Percentiles rank a stretch among this genome's conserved stretches.
These are phyloP conservation scores for Brachirus orientalis DNA, from an alignment of 2,113 vertebrate genomes.

Conservation along the genomic window DNA sequence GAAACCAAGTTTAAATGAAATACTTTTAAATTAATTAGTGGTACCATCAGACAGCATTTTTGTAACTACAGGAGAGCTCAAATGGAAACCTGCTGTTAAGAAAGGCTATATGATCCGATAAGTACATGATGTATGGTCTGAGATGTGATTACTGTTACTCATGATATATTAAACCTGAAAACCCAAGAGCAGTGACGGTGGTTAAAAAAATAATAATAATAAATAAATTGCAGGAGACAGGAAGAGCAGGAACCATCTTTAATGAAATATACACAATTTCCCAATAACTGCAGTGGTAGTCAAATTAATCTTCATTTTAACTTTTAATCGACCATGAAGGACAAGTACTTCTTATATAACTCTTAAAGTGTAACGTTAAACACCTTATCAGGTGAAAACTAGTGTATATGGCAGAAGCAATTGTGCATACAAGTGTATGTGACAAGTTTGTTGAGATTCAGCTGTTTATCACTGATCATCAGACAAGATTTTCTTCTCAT, in stretches of 20 bases:
- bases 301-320: background rate
- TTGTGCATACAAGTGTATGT: too few relatives aligned
- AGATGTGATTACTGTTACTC: conserved; percentile 30
- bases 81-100: conserved; percentile 5
- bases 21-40: conserved; percentile 5
- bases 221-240: background rate
- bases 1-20: background rate
- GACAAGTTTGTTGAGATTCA: too few relatives aligned
- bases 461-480: too few relatives aligned
- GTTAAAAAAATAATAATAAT: too few relatives aligned
- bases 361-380: background rate
- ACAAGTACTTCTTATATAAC: background rate
- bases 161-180: conserved; percentile 2
- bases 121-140: conserved; percentile 16
- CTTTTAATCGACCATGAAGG: background rate
- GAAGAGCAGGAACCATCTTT: background rate
- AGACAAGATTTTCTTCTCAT: too few relatives aligned
- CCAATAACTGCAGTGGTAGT: background rate
- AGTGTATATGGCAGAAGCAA: too few relatives aligned
- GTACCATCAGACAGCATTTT: conserved; percentile 17
- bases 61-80: conserved; percentile 14
- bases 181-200: conserved; percentile 11
- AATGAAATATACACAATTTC: background rate
- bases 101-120: conserved; percentile 20
- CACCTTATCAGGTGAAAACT: too few relatives aligned